Percentiles rank a stretch among this genome's conserved stretches.
Evolutionary conservation across 2,113 vertebrate genomes (phyloP).

Genomic region (Romanogobio albipinnatus): DNA sequence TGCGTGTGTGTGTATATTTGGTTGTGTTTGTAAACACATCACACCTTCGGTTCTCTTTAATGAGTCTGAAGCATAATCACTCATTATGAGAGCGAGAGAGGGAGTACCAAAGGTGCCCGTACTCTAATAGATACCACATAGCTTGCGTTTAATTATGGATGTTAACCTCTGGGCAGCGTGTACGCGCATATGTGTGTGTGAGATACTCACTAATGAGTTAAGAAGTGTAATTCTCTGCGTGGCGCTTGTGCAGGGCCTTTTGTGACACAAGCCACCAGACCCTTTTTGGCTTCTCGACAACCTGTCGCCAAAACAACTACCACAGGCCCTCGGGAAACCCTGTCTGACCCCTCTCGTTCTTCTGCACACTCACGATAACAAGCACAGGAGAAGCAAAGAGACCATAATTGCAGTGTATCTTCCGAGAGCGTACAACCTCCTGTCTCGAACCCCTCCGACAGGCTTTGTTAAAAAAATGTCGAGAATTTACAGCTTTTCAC

Average conservation of each 20-base stretch:
- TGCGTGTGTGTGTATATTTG: slow-evolving; percentile 1
- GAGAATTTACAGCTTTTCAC: slow-evolving; percentile 9
- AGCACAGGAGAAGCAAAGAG: slow-evolving; percentile 16
- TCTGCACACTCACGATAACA: slow-evolving; percentile 31
- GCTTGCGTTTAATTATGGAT: slow-evolving; percentile 72
- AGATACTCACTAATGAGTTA: slow-evolving; percentile 69
- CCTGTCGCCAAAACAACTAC: slow-evolving; percentile 31
- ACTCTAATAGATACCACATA: slow-evolving; percentile 65
- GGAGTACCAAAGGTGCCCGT: slow-evolving; percentile 24
- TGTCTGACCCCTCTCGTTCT: not conserved
- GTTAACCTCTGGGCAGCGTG: slow-evolving; percentile 63
- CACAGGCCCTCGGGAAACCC: not conserved
- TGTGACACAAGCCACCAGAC: slow-evolving; percentile 29
- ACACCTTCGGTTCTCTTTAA: slow-evolving; percentile 35
- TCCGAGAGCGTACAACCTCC: not conserved
- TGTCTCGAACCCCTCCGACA: slow-evolving; percentile 1
- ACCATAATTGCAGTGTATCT: slow-evolving; percentile 9
- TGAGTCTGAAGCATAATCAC: slow-evolving; percentile 45
- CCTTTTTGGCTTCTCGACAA: slow-evolving; percentile 17
- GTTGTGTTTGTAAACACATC: slow-evolving; percentile 27
- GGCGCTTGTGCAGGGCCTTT: slow-evolving; percentile 42
- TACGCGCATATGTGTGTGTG: slow-evolving; percentile 63
- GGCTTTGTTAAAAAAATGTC: slow-evolving; percentile 3
- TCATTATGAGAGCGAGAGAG: slow-evolving; percentile 23
- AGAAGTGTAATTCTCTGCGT: slow-evolving; percentile 67